Evolutionary conservation across 2,113 vertebrate genomes (phyloP).

Genomic region (Hoplias malabaricus): DNA sequence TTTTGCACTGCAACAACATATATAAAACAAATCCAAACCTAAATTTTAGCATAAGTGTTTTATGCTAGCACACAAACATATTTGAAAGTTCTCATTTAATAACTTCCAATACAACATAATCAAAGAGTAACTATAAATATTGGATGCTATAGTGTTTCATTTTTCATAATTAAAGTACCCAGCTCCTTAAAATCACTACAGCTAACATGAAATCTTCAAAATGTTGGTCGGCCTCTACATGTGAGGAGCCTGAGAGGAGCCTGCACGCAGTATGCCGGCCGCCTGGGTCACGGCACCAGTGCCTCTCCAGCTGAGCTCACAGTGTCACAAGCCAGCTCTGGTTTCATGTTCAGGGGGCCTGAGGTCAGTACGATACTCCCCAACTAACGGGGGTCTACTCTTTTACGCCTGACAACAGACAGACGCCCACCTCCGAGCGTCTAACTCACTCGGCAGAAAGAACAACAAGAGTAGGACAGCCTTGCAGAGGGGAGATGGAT

Average conservation of each 20-base stretch:
- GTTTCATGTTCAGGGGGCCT: slow-evolving; percentile 68
- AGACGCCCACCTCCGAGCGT: slow-evolving; percentile 65
- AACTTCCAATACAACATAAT: too few species aligned
- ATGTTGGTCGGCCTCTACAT: neutral
- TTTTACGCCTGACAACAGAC: slow-evolving; percentile 64
- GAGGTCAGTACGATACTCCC: slow-evolving; percentile 60
- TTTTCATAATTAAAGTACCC: too few species aligned
- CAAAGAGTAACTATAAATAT: too few species aligned
- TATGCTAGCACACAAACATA: too few species aligned
- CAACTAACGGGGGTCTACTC: slow-evolving; percentile 49
- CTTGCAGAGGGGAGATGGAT: slow-evolving; percentile 49
- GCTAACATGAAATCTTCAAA: too few species aligned
- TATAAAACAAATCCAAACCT: too few species aligned
- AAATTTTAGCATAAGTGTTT: too few species aligned
- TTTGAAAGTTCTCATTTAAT: too few species aligned
- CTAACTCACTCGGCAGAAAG: slow-evolving; percentile 28
- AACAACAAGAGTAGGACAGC: slow-evolving; percentile 22
- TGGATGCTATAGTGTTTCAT: too few species aligned
- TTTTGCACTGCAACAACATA: too few species aligned
- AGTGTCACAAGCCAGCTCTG: slow-evolving; percentile 66
- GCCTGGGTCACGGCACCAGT: slow-evolving; percentile 60
- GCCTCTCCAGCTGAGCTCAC: slow-evolving; percentile 76
- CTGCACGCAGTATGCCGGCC: slow-evolving; percentile 61
- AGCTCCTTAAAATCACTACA: too few species aligned
- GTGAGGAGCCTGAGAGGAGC: slow-evolving; percentile 44